Percentiles rank a stretch among this genome's conserved stretches.
Conservation (phyloP, 2,888 invertebrate genomes). For the Venusia cambrica region DNA sequence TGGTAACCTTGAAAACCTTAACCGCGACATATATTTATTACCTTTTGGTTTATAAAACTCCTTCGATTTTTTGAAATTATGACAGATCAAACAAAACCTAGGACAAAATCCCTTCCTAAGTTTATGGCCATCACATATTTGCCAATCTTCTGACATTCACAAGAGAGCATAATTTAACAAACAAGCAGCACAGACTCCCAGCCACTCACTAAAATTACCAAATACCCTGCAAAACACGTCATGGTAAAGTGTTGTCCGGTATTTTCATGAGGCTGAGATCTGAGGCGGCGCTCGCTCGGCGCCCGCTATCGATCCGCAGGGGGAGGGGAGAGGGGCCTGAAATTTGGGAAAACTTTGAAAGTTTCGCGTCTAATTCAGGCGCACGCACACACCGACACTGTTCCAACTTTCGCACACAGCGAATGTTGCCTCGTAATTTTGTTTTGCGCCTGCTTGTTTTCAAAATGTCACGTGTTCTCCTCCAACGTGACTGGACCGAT, state of each 20-base stretch:
- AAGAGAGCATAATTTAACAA: too few relatives aligned
- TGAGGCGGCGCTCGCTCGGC: conserved; percentile 60
- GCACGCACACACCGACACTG: conserved; percentile 70
- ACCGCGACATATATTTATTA: too few relatives aligned
- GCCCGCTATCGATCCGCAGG: conserved; percentile 71
- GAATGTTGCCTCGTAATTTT: conserved; percentile 63
- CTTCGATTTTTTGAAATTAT: too few relatives aligned
- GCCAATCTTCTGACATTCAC: too few relatives aligned
- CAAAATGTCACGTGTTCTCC: conserved; percentile 69
- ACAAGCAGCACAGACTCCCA: conserved; percentile 12
- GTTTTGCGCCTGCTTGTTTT: conserved; percentile 68
- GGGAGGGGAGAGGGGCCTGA: conserved; percentile 63
- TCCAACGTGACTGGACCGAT: conserved; percentile 58
- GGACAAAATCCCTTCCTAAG: too few relatives aligned
- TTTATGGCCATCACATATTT: too few relatives aligned
- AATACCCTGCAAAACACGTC: conserved; percentile 60
- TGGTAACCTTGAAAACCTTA: too few relatives aligned
- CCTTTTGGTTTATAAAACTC: too few relatives aligned
- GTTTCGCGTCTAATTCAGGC: conserved; percentile 82
- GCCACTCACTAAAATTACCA: conserved; percentile 45
- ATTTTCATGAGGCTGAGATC: conserved; percentile 69
- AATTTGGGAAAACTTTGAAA: conserved; percentile 82
- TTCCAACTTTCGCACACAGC: conserved; percentile 60
- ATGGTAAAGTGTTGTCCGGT: conserved; percentile 74
- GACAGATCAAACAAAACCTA: too few relatives aligned